Evolutionary conservation across 2,113 vertebrate species (phyloP).

Genomic region (Laticauda colubrina): DNA sequence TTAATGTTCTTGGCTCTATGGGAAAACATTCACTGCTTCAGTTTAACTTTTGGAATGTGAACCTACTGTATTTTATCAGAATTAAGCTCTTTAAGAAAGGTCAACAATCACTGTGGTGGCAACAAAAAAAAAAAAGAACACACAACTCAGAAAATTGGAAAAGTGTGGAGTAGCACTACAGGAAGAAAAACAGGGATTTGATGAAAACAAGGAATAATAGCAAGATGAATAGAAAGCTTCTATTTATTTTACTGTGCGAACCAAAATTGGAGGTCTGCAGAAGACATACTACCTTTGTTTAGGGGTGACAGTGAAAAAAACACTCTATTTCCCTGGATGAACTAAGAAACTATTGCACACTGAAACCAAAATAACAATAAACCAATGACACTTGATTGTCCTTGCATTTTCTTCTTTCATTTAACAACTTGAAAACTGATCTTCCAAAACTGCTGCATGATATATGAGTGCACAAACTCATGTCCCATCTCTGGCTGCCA

Average conservation of each 20-base stretch:
- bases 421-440: background rate
- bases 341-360: background rate
- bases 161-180: background rate
- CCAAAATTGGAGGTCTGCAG: background rate
- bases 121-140: background rate
- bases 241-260: background rate
- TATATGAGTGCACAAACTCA: background rate
- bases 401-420: background rate
- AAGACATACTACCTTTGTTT: background rate
- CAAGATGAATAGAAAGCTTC: background rate
- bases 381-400: background rate
- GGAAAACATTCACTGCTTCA: background rate
- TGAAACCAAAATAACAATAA: background rate
- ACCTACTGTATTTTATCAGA: background rate
- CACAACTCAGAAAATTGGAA: background rate
- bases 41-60: background rate
- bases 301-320: background rate
- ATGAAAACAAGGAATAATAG: background rate
- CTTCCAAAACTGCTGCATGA: background rate
- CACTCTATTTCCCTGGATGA: background rate
- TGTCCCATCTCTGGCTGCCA: background rate
- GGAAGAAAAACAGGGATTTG: background rate
- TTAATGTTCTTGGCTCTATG: background rate
- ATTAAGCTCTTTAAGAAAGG: background rate
- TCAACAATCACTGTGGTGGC: background rate